Evolutionary conservation across 2,888 invertebrate species (phyloP).

Genomic region (Physocephala rufipes): DNA sequence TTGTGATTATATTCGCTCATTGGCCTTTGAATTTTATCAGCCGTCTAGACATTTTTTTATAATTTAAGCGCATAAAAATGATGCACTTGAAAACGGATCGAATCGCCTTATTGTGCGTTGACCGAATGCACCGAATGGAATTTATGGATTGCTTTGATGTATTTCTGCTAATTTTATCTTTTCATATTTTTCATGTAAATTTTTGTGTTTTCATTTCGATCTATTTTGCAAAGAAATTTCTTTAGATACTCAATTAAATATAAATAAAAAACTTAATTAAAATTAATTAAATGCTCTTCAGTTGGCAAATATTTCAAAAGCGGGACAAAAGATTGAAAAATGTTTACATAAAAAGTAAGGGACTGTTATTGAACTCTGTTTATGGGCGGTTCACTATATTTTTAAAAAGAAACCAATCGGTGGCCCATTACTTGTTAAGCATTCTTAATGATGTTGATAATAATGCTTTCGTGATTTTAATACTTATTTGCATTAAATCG

Average conservation of each 20-base stretch:
- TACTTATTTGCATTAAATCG: no score
- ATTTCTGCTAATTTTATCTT: neutral
- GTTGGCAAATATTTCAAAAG: no score
- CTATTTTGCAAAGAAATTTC: neutral
- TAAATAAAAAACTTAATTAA: slow-evolving; percentile 5
- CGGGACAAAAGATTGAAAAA: no score
- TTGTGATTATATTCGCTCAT: neutral
- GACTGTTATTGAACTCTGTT: no score
- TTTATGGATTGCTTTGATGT: neutral
- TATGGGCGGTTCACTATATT: no score
- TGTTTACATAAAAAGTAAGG: no score
- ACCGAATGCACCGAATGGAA: no score
- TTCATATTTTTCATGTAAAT: neutral
- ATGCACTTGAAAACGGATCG: slow-evolving; percentile 23
- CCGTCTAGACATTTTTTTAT: slow-evolving; percentile 32
- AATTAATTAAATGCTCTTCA: no score
- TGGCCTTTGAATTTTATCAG: slow-evolving; percentile 28
- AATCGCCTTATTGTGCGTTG: neutral
- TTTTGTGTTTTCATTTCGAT: neutral
- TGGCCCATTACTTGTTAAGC: no score
- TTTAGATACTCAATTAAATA: neutral
- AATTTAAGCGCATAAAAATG: slow-evolving; percentile 23
- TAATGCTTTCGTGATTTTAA: no score
- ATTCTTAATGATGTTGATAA: no score
- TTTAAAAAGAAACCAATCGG: no score